Base-by-base conservation (phyloP, 2,113 vertebrate species). In the Psophia crepitans region DNA sequence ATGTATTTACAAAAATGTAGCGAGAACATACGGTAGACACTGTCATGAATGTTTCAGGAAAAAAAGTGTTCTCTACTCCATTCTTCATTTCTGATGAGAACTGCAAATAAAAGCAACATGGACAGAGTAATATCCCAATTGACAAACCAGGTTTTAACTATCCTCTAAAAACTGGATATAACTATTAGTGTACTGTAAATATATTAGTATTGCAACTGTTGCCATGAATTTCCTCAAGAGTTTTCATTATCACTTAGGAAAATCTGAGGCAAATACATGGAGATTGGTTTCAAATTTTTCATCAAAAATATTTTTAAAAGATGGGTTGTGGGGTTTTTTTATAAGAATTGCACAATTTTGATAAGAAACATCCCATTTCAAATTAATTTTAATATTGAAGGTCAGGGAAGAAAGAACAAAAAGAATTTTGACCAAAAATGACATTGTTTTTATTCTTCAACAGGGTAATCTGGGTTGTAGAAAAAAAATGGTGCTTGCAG, bases 21-120 rank as follows among this genome's bases (percentile, higher is more conserved):
- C 8, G 60, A 86, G 76, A 96, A 74, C 90, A 94, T 96, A 95
- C 92, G 88, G 76, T 71, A 87, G 60, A 90, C 24, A 84, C 56
- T 86, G 81, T 70, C 85, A 88, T 64, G 69, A 87, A 75, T 30
- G 9, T 70, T 93, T 56, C 30, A 63, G 58, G n/a, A 32, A 57
- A 78, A 93, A 82, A 84, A 16, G 14, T 74, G 17, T 8, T 71
- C 17, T 37, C 35, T 68, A 53, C 20, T 65, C 64, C 64, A 48
- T 41, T 88, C 60, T 86, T 14, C 30, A 19, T 48, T 81, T 93
- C 80, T 92, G 56, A 77, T 60, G 30, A 83, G 68, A 90, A 23
- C 24, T 60, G 24, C 35, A 90, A 57, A 46, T 80, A 61, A 63
- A 63, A 84, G 17, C 43, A 85, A 49, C 5, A 14, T 13, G 26